Evolutionary conservation across 2,888 invertebrate species (phyloP).

Genomic region (Seira ritae): DNA sequence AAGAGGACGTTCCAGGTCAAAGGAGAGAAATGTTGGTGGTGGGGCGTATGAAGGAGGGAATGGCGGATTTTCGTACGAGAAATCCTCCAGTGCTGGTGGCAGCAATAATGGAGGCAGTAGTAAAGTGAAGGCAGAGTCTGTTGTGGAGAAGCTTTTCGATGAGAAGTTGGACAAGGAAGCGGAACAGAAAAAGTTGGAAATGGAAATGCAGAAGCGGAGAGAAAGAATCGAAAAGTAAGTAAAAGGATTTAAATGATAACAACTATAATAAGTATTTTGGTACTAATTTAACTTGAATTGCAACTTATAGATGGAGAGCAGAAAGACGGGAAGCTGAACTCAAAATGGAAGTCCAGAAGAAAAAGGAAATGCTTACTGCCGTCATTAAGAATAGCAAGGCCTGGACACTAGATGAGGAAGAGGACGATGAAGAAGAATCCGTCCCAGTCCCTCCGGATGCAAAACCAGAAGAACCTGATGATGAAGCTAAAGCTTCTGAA

Average conservation of each 20-base stretch:
- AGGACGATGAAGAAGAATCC: conserved; percentile 85
- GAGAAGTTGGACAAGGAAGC: conserved; percentile 80
- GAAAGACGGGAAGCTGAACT: conserved; percentile 68
- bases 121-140: conserved; percentile 39
- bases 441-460: conserved; percentile 75
- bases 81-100: conserved; percentile 75
- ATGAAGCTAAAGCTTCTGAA: conserved; percentile 72
- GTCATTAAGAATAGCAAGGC: conserved; percentile 81
- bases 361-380: conserved; percentile 76
- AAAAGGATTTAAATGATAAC: conserved; percentile 1
- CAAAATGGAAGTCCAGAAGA: conserved; percentile 65
- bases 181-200: conserved; percentile 91
- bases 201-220: conserved; percentile 96
- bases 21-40: not conserved
- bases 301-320: conserved; percentile 67
- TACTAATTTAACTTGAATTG: not conserved
- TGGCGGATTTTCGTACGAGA: conserved; percentile 75
- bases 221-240: conserved; percentile 90
- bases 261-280: not conserved
- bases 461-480: conserved; percentile 61
- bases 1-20: conserved; percentile 7
- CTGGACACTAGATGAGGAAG: conserved; percentile 98
- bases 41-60: not conserved
- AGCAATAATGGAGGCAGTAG: conserved; percentile 34
- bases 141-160: conserved; percentile 52